Evolutionary conservation across 2,113 vertebrate species (phyloP), one percentile per base, ranked within the genome.

Genomic region (Marmota monax): DNA sequence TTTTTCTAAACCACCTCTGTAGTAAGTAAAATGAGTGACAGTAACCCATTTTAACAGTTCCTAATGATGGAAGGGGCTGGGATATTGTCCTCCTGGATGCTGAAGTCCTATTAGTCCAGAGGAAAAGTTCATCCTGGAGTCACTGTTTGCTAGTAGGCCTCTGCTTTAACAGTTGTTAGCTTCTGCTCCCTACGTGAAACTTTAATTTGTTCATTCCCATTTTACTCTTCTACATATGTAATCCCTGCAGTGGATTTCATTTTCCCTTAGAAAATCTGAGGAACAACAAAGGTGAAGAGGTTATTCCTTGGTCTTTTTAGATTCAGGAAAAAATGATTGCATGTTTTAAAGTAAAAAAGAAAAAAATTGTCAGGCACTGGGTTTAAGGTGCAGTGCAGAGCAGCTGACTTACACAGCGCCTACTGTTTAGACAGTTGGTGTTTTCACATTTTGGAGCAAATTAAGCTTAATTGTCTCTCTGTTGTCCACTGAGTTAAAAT

Each of bases 281-380:
- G 69, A 96, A 83, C 37, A 76, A 25, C 77, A 77, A 95, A 95
- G 63, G 67, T 63, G 34, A 73, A 84, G 18, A 88, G 27, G 27
- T 9, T 77, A 42, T 88, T 78, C 17, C 65, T 48, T 51, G 45
- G 45, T 85, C 5, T 51, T 91, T 92, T 82, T 23, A 82, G 94
- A 85, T 93, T 77, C 20, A 95, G 86, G 82, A 87, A 94, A 92
- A 92, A 42, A 23, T 39, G 73, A 34, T 86, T 20, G 9, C 11
- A 37, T 70, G 18, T 84, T 92, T 96, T 82, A 88, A 89, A 86
- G 74, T 16, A 32, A 48, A 56, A 86, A 93, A 91, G 79, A 58
- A 56, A 56, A 56, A 51, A 56, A 56, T 20, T 7, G 7, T 67
- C 37, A 51, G 51, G 48, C n/a, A 48, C 16, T 85, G 45, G 77